Evolutionary conservation across 2,888 invertebrate genomes (phyloP), one percentile per base, ranked within the genome.

Genomic region (Cheilosia pagana): DNA sequence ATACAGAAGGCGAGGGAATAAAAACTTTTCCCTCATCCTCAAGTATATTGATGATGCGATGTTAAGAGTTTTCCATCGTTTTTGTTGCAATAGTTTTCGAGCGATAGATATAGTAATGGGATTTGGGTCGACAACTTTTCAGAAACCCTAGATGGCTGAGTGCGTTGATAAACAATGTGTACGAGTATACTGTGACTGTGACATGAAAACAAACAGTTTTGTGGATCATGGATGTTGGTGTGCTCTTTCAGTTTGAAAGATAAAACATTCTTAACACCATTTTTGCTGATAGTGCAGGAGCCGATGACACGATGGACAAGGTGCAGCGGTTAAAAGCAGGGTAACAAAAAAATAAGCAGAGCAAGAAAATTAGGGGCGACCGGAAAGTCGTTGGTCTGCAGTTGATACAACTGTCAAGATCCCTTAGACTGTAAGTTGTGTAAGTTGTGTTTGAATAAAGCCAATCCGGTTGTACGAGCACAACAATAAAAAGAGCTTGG

Each of bases 11-110:
- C 23, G 14, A 60, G 25, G 53, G 53, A 53, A 53, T 35, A 25
- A 63, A 65, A 72, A 71, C 57, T 78, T 78, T 71, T 41, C 28
- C 21, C 74, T 41, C n/a, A 74, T 67, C 45, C 65, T 53, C 23
- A 28, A 74, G 65, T 72, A 72, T 79, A 79, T 74, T 60, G 72
- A 72, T 79, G 67, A 60, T 74, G 60, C 72, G 6, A 39, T 75
- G 60, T 55, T 60, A 41, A 68, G 55, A 60, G 55, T 65, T 65
- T 59, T 60, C 19, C 25, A 41, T 50, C 12, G 50, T 65, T 57
- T 65, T 67, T 71, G 41, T 60, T 39, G 43, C 16, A 74, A 74
- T 79, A 72, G 79, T 79, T 79, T 79, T 55, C 31, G 14, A 48
- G 48, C 35, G 77, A 62, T 70, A 45, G 68, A 43, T 14, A 43